Percentiles rank a stretch among this genome's conserved stretches.
phyloP scores from a whole-genome alignment of 2,797 vertebrate species.

The Ibycter americanus region DNA sequence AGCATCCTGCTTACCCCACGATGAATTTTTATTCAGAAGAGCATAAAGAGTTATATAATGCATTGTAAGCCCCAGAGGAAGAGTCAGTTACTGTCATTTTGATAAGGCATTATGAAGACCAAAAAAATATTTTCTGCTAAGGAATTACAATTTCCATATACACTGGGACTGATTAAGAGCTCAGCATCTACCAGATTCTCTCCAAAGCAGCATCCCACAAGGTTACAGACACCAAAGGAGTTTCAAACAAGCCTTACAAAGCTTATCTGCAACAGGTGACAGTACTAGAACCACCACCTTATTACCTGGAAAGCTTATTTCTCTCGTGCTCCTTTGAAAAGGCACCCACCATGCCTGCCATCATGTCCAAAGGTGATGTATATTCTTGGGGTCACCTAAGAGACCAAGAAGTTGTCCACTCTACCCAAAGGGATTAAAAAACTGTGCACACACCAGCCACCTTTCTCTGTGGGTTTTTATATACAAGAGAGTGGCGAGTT shows the following conservation, averaged over 20 bases:
- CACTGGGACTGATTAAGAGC: background rate
- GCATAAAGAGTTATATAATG: background rate
- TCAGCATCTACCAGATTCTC: background rate
- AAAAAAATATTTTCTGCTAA: background rate
- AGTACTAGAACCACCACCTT: background rate
- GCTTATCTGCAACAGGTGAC: background rate
- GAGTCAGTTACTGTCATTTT: background rate
- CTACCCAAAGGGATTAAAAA: background rate
- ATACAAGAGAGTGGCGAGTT: background rate
- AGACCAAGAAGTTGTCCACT: background rate
- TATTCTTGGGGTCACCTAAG: background rate
- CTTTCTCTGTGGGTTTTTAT: background rate
- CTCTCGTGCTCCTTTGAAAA: background rate
- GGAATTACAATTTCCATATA: background rate
- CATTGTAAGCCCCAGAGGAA: background rate
- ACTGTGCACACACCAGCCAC: background rate
- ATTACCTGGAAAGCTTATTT: background rate
- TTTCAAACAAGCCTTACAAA: background rate
- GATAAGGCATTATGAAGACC: background rate
- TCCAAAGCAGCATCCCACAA: background rate
- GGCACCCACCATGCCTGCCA: no score
- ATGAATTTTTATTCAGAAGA: background rate
- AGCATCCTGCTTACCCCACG: background rate
- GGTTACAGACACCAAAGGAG: background rate
- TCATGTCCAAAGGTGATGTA: background rate